Evolutionary conservation across 2,888 invertebrate species (phyloP), one percentile per base, ranked within the genome.

Genomic region (Lepidonotus clava): DNA sequence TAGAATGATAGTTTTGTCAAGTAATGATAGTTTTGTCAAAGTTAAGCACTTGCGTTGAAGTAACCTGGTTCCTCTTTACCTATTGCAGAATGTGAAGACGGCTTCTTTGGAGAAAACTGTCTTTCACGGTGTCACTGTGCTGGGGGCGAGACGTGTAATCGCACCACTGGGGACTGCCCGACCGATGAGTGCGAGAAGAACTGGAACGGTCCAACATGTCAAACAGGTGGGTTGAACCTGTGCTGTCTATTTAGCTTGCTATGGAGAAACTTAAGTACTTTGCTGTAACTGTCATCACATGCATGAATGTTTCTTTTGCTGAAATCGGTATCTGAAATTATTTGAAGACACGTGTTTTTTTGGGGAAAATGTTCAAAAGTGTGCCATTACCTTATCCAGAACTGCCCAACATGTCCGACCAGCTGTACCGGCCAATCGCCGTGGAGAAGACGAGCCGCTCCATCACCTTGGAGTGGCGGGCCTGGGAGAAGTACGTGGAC

Each of bases 71-170:
- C n/a, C n/a, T n/a, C n/a, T n/a, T n/a, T n/a, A n/a, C n/a, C n/a
- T n/a, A n/a, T n/a, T 86, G 4, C 89, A 92, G 92, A 77, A 1
- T 92, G 92, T 87, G 85, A 86, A 2, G 86, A 87, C 51, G 89
- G 88, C 28, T 87, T 77, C 0, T 92, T 91, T 84, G 93, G 93
- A 28, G 87, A 89, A 18, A 91, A 91, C 83, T 93, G 93, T 87
- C 88, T 87, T 28, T 83, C 85, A 14, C 84, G 86, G 0, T 93
- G 93, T 53, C 92, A 92, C 77, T 93, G 93, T 85, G 86, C 88
- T 28, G 86, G 90, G 40, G 91, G 90, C 32, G 89, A 87, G 24
- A 41, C 87, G 0, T 93, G 93, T 90, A 91, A 92, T 85, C 85
- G 85, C 5, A 87, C 89, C 36, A 90, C 90, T 0, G 93, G 93